A percentile compares a stretch with the other conserved stretches of the same genome.
phyloP scores from a whole-genome alignment of 2,888 invertebrate species.

The Lamellibrachia satsuma region DNA sequence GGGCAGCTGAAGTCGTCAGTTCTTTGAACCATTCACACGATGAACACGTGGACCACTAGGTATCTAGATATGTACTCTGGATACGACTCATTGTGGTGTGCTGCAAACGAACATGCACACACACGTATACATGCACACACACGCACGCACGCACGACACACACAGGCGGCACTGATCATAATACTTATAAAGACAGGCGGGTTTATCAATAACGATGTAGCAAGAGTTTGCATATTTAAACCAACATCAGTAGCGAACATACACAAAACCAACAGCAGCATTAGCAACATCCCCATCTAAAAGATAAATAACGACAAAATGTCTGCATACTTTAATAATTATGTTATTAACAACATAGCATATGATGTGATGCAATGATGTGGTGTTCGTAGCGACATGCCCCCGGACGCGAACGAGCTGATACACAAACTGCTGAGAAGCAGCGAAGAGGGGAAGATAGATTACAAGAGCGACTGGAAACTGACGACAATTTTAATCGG shows the following conservation, averaged over 20 bases:
- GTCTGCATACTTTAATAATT: background rate
- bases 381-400: slow-evolving; percentile 41
- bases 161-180: background rate
- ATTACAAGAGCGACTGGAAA: slow-evolving; percentile 47
- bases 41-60: background rate
- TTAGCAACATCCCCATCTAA: background rate
- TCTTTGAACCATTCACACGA: background rate
- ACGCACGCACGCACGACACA: background rate
- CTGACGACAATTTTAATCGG: slow-evolving; percentile 46
- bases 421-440: slow-evolving; percentile 32
- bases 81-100: too few species aligned
- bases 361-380: background rate
- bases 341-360: background rate
- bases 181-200: background rate
- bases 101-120: background rate
- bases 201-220: slow-evolving; percentile 21
- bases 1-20: background rate
- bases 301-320: background rate
- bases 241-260: background rate
- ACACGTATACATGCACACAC: background rate
- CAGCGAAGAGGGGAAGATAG: slow-evolving; percentile 33
- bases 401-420: slow-evolving; percentile 39
- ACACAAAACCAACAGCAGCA: background rate
- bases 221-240: background rate
- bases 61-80: too few species aligned